Evolutionary conservation across 2,113 vertebrate species (phyloP), one percentile per base, ranked within the genome.

Genomic region (Connochaetes taurinus): DNA sequence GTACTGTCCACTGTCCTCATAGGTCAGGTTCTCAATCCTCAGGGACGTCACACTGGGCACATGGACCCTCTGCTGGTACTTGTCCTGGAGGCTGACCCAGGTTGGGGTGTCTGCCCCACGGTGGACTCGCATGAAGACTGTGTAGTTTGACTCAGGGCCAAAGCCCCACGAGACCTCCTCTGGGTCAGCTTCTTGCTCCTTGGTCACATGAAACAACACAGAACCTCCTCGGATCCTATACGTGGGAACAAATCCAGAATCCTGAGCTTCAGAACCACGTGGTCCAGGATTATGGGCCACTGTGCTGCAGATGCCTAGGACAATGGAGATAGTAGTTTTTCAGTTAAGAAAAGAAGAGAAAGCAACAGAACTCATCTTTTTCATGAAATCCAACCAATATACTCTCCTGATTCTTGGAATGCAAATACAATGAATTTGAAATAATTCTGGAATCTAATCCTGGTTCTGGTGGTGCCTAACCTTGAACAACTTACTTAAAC

Each of bases 111-210:
- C 12, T 13, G 6, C 0, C 19, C 55, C 33, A 1, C 0, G 2
- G 1, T 0, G 2, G 47, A 81, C 13, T 15, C 1, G 1, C 33
- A 90, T 23, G 1, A 90, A 1, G 7, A 3, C 0, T 8, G 0
- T 52, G 7, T 80, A 10, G 1, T 7, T 2, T 14, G 52, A 55
- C 0, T 1, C 4, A 45, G 29, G 4, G 1, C 7, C 29, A 33
- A 90, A 33, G 16, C 0, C 0, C 94, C 90, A 93, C 0, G 1
- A 0, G 31, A 76, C 19, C 19, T 62, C 16, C 25, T 40, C 1
- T 21, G 33, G 11, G 2, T 74, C 21, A 5, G 14, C 4, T 25
- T 3, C 15, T 29, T 45, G 21, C 4, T 10, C 2, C 43, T 25
- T 2, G 3, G 0, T 17, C 53, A 62, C 45, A 6, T 7, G 5